These are phyloP conservation scores for Dysdera silvatica DNA, from an alignment of 1,140 invertebrate genomes.

Conservation along the genomic window DNA sequence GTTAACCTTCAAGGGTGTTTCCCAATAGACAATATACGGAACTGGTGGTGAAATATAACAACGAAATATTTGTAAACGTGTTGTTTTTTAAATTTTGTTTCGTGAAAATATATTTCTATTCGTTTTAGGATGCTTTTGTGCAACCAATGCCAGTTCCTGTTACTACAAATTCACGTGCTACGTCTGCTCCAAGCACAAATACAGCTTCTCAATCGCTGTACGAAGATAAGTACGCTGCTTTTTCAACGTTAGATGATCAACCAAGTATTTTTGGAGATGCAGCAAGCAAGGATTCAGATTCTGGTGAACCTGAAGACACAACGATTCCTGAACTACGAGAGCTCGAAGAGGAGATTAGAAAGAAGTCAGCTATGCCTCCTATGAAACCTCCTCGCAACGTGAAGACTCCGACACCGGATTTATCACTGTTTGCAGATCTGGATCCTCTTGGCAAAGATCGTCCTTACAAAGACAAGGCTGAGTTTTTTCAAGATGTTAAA, in stretches of 20 bases:
- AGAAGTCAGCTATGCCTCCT: slow-evolving; percentile 4
- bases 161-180: not conserved
- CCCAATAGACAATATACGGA: too few relatives aligned
- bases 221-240: slow-evolving; percentile 27
- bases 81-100: too few relatives aligned
- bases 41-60: too few relatives aligned
- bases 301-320: not conserved
- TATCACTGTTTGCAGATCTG: slow-evolving; percentile 71
- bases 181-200: not conserved
- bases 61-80: too few relatives aligned
- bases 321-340: slow-evolving; percentile 2
- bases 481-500: slow-evolving; percentile 87
- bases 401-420: slow-evolving; percentile 8
- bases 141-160: slow-evolving; percentile 18
- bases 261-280: slow-evolving; percentile 16
- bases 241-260: slow-evolving; percentile 9
- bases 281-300: not conserved
- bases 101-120: too few relatives aligned
- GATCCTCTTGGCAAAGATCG: slow-evolving; percentile 73
- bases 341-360: slow-evolving; percentile 5
- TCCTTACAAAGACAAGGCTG: slow-evolving; percentile 87
- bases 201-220: not conserved
- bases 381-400: slow-evolving; percentile 12
- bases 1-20: too few relatives aligned
- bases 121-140: slow-evolving; percentile 16